Percentiles rank a stretch among this genome's conserved stretches.
Conservation (phyloP, 2,113 vertebrate genomes). For the Prinia subflava region DNA sequence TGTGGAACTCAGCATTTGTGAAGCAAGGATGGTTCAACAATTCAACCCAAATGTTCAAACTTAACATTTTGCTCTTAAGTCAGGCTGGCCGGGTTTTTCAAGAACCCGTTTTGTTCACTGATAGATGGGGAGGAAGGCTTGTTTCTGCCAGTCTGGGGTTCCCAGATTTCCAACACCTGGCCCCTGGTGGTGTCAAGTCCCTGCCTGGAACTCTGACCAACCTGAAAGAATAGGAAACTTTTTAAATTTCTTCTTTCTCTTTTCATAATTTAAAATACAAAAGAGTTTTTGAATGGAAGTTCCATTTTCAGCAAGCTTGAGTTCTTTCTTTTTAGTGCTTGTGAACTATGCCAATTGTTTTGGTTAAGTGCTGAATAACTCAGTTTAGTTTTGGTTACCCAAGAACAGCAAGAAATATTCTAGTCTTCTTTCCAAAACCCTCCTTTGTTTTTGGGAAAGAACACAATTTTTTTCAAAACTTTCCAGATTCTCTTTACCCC, state of each 20-base stretch:
- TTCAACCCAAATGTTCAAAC: neutral
- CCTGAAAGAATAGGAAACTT: neutral
- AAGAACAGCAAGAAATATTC: neutral
- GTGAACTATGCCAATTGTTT: neutral
- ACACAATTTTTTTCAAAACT: neutral
- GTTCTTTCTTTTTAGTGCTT: conserved; percentile 28
- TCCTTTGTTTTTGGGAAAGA: neutral
- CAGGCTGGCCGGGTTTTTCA: neutral
- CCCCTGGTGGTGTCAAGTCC: neutral
- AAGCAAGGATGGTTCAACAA: neutral
- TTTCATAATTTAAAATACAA: neutral
- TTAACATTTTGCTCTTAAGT: neutral
- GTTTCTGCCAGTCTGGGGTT: neutral
- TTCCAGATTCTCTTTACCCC: neutral
- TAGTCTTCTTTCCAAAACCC: neutral
- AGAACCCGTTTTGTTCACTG: neutral
- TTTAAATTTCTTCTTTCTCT: neutral
- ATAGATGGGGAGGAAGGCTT: neutral
- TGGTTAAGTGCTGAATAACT: conserved; percentile 26
- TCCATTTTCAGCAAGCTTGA: neutral
- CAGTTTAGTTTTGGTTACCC: neutral
- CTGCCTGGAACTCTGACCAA: neutral
- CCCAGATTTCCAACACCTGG: neutral
- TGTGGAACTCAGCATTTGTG: neutral
- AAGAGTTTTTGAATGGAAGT: neutral